A percentile compares a stretch with the other conserved stretches of the same genome.
Conservation (phyloP, 2,888 invertebrate genomes). For the Eupithecia tripunctaria region DNA sequence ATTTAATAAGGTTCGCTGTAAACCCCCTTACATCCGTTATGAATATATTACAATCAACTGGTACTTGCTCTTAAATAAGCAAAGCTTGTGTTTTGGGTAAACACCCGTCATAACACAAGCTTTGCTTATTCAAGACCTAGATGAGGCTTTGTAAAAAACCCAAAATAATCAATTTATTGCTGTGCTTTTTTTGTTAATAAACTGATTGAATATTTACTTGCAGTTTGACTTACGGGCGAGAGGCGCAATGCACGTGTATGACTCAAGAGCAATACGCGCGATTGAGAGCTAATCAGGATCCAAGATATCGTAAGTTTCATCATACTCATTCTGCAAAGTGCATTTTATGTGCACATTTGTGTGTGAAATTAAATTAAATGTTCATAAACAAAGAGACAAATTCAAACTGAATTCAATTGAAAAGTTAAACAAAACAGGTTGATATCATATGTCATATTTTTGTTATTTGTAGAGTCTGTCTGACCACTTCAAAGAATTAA, state of each 20-base stretch:
- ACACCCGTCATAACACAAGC: too few species aligned
- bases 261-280: constrained; percentile 95
- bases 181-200: neutral
- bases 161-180: neutral
- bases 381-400: neutral
- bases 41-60: neutral
- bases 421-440: neutral
- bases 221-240: constrained; percentile 84
- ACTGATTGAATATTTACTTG: neutral
- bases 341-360: neutral
- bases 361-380: neutral
- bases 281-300: constrained; percentile 90
- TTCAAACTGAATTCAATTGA: neutral
- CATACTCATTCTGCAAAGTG: neutral
- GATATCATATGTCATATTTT: neutral
- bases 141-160: neutral
- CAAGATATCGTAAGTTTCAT: constrained; percentile 87
- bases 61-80: too few species aligned
- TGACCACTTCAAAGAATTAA: neutral
- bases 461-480: neutral
- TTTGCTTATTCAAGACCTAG: neutral
- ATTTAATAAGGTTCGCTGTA: too few species aligned
- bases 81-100: neutral
- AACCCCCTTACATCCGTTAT: too few species aligned
- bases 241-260: constrained; percentile 98